phyloP scores from a whole-genome alignment of 2,888 invertebrate species.

The Amphipyra tragopoginis region DNA sequence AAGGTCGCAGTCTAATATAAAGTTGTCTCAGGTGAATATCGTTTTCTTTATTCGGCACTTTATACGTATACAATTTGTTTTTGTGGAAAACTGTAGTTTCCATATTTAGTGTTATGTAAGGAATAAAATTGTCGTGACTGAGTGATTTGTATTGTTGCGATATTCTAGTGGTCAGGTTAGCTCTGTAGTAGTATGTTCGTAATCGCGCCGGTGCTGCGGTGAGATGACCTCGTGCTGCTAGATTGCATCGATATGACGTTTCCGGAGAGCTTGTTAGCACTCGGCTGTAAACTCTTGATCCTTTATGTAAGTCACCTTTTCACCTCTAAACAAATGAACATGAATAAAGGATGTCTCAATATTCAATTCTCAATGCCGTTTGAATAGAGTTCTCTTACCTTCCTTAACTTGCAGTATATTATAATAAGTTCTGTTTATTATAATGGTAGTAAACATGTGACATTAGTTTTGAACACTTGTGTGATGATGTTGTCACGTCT shows the following conservation, averaged over 20 bases:
- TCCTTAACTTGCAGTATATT: slow-evolving; percentile 15
- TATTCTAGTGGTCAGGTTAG: slow-evolving; percentile 55
- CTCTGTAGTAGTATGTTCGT: slow-evolving; percentile 45
- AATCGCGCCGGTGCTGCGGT: slow-evolving; percentile 63
- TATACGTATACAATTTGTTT: slow-evolving; percentile 44
- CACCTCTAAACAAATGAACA: slow-evolving; percentile 23
- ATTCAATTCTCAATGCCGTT: slow-evolving; percentile 9
- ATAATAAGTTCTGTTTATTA: slow-evolving; percentile 21
- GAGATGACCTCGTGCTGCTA: slow-evolving; percentile 69
- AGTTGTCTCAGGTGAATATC: slow-evolving; percentile 72
- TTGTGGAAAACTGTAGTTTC: slow-evolving; percentile 34
- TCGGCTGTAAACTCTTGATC: slow-evolving; percentile 65
- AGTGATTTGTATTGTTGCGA: slow-evolving; percentile 60
- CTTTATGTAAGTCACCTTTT: slow-evolving; percentile 68
- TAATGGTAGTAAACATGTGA: slow-evolving; percentile 65
- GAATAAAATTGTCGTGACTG: slow-evolving; percentile 63
- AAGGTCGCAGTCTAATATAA: slow-evolving; percentile 70
- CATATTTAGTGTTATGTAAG: slow-evolving; percentile 26
- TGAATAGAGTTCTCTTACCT: slow-evolving; percentile 9
- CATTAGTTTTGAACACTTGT: slow-evolving; percentile 75
- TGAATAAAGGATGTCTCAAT: not conserved
- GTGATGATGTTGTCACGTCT: slow-evolving; percentile 59
- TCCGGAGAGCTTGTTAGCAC: slow-evolving; percentile 70
- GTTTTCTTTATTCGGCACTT: slow-evolving; percentile 66
- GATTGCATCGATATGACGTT: slow-evolving; percentile 69